Base-by-base conservation (phyloP, 2,113 vertebrate species). In the Osmerus mordax region DNA sequence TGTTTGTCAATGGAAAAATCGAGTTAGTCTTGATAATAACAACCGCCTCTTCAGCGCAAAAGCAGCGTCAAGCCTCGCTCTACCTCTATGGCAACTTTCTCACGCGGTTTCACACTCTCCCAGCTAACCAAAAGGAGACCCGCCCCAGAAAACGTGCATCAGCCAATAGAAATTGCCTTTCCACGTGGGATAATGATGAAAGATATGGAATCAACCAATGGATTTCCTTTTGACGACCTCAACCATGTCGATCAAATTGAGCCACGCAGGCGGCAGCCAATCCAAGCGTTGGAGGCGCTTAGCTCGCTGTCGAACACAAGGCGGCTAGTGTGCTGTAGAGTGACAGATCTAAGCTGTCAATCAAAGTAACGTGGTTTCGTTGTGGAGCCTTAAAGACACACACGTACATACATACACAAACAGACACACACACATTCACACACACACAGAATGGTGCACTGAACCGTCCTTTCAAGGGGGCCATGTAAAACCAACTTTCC, bases 301-400 rank as follows among this genome's bases (percentile, higher is more conserved):
- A 90, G 87, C 87, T 86, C 93, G 91, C 91, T 80, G 86, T 91
- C 84, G 91, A 93, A 92, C 91, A 91, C 60, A 11, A 74, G 85
- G 84, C 78, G 80, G 84, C 71, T 67, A 41, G 80, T 64, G 76
- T 61, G 36, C 76, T 72, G 79, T 23, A 85, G 85, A 83, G 92
- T 92, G 93, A 93, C 93, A 90, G 93, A 93, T 93, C 92, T 91
- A 85, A 86, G 73, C 92, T 93, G 96, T 96, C 96, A 95, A 94
- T 96, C 96, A 96, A 96, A 97, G 94, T 96, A 97, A 97, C 96
- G 96, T 97, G 95, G 94, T 92, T 52, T 78, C 63, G 73, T 79
- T 71, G 70, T 53, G 29, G 36, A 6, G 9, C 13, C 56, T 60
- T 47, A 61, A 41, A 70, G 36, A 52, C 41, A 28, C 32, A 47